These are phyloP conservation scores for Siniperca scherzeri DNA, from an alignment of 2,797 vertebrate species.

Conservation along the genomic window DNA sequence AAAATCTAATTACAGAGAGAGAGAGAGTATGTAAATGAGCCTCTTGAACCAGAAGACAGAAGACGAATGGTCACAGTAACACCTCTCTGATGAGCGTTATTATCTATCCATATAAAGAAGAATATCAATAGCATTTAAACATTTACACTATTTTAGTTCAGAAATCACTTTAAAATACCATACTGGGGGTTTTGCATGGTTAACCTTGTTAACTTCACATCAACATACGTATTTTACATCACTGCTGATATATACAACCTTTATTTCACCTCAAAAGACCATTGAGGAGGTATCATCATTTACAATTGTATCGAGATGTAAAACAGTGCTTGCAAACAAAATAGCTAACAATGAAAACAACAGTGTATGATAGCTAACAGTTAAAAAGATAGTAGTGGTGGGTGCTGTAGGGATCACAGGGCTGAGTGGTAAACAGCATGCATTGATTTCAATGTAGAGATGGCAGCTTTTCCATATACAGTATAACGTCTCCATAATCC, in stretches of 20 bases:
- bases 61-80: constrained; percentile 8
- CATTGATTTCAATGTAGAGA: no score
- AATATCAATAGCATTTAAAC: background rate
- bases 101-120: background rate
- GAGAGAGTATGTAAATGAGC: constrained; percentile 3
- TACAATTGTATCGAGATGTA: no score
- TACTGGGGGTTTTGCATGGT: background rate
- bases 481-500: no score
- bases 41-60: constrained; percentile 9
- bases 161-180: background rate
- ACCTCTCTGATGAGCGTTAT: background rate
- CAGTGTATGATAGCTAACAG: no score
- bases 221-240: background rate
- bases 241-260: background rate
- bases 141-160: background rate
- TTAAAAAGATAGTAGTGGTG: no score
- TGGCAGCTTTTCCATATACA: no score
- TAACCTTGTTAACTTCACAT: background rate
- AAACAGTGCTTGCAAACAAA: no score
- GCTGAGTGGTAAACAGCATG: no score
- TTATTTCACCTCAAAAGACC: no score
- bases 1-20: constrained; percentile 29
- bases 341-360: no score
- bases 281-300: no score
- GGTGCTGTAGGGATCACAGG: no score